phyloP scores from a whole-genome alignment of 2,797 vertebrate genomes.

The Crypturellus tataupa region DNA sequence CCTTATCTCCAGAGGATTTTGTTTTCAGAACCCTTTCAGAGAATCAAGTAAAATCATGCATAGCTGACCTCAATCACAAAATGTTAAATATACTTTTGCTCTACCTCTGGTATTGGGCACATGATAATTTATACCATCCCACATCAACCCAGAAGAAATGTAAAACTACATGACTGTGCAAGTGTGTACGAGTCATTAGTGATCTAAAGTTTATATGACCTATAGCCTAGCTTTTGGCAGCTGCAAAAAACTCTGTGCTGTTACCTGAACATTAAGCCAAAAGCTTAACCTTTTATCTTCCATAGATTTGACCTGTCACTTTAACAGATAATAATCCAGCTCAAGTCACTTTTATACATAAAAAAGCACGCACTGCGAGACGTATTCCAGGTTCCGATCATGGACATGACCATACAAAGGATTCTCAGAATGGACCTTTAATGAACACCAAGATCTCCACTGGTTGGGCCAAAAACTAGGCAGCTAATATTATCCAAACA shows the following conservation, averaged over 20 bases:
- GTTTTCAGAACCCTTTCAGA: neutral
- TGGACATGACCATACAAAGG: neutral
- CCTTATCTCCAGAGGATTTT: neutral
- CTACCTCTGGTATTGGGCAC: neutral
- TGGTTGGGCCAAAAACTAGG: neutral
- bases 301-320: neutral
- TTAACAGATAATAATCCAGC: neutral
- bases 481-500: neutral
- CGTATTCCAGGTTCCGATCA: neutral
- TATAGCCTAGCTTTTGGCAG: neutral
- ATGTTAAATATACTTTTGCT: neutral
- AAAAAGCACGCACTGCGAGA: neutral
- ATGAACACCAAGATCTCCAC: neutral
- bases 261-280: neutral
- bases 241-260: neutral
- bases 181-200: neutral
- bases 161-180: neutral
- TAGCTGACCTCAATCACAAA: neutral
- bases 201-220: neutral
- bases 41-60: neutral
- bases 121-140: neutral
- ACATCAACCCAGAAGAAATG: neutral
- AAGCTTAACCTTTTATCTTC: neutral
- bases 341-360: neutral
- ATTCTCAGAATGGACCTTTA: neutral